Evolutionary conservation across 2,113 vertebrate genomes (phyloP), one percentile per base, ranked within the genome.

Genomic region (Cariama cristata): DNA sequence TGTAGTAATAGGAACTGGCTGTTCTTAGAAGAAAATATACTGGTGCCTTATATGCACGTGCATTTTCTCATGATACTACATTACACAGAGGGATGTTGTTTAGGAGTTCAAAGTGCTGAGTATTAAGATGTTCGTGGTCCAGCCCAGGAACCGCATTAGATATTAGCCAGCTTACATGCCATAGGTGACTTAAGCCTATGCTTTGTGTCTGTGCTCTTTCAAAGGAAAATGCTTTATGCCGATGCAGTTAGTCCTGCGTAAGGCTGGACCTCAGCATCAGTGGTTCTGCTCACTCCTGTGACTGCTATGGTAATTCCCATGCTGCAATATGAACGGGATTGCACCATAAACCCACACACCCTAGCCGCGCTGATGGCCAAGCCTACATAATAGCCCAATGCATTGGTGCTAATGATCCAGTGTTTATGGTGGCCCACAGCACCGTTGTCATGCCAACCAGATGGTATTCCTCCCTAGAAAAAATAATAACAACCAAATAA

Each of bases 401-500:
- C 94, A 40, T 24, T 69, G 94, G 87, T 94, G 91, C 94, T 96
- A 96, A 96, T 93, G 96, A 96, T 87, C 89, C 96, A 89, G 96
- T 79, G 86, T 96, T 97, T 95, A 93, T 95, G 95, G 94, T 94
- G 86, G 94, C 86, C 96, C 88, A 92, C 76, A 79, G 95, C 76
- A 92, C 56, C 0, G 88, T 93, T 96, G 96, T 95, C 91, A 96
- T 96, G 93, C 88, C 97, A 95, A 96, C 94, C 24, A 71, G 74
- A 63, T 77, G 64, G 71, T 66, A 84, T 79, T 96, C 79, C 66
- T 90, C 75, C 52, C 75, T 42, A 67, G 91, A 59, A 97, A 95
- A 92, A 97, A 91, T n/a, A 96, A 88, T 79, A 93, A 91, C 83
- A 82, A 77, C 82, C 68, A 95, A 94, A 93, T 97, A 97, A 96